Conservation (phyloP, 2,888 invertebrate genomes). For the Chironomus riparius region DNA sequence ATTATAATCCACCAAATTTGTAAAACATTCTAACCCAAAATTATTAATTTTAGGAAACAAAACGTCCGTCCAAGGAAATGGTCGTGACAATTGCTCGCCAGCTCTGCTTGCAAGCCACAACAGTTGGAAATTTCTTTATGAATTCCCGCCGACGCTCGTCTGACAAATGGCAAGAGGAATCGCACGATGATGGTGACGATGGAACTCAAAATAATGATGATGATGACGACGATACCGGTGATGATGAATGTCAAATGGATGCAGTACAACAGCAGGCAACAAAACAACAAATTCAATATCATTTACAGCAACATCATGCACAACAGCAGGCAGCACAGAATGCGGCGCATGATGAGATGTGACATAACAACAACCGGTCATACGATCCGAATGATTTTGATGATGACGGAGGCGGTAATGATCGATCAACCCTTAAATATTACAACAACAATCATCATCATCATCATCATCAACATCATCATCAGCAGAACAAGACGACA, state of each 20-base stretch:
- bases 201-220: conserved; percentile 30
- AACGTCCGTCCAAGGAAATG: conserved; percentile 99
- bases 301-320: conserved; percentile 22
- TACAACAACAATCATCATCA: conserved; percentile 21
- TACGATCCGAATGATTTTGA: conserved; percentile 5
- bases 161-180: conserved; percentile 91
- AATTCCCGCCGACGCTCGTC: conserved; percentile 95
- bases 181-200: conserved; percentile 40
- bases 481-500: no score
- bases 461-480: neutral
- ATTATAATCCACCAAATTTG: no score
- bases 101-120: conserved; percentile 91
- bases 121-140: conserved; percentile 99
- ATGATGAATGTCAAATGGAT: conserved; percentile 17
- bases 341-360: conserved; percentile 20
- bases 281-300: conserved; percentile 26
- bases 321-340: conserved; percentile 8
- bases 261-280: conserved; percentile 19
- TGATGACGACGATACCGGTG: conserved; percentile 21
- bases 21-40: neutral
- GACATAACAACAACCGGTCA: conserved; percentile 20
- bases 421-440: neutral
- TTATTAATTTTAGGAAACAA: conserved; percentile 69
- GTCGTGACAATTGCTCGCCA: conserved; percentile 98
- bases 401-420: neutral